Evolutionary conservation across 1,140 invertebrate genomes (phyloP), one percentile per base, ranked within the genome.

Genomic region (Cyclina sinensis): DNA sequence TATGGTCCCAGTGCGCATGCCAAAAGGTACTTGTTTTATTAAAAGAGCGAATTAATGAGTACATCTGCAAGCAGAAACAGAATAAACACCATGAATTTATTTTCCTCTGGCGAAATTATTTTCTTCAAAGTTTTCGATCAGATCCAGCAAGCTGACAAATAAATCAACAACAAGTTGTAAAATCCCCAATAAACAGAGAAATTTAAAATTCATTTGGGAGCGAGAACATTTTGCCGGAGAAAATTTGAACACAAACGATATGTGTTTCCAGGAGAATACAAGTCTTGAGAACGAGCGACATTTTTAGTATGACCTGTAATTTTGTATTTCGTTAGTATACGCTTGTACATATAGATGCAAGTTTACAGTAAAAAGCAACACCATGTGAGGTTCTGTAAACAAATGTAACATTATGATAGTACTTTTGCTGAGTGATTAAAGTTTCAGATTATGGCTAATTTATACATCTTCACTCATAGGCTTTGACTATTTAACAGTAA

Each of bases 171-270:
- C 24, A 62, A 27, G 24, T n/a, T 27, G 7, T 62, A 62, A 62
- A 62, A 62, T 27, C 57, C 21, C 24, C 9, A 62, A 62, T 62
- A 62, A 62, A 62, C n/a, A 62, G 24, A 14, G 24, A 62, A 62
- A 62, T 62, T 5, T 62, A 62, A 27, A 24, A 62, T 62, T 62
- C 57, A 62, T 62, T 62, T 62, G 57, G 57, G 57, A 57, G 57
- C 9, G 24, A 24, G 24, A 24, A 62, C 27, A 27, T 62, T 24
- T 24, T 21, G 24, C 24, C 14, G 51, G 21, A 57, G 51, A 57
- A 57, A n/a, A 11, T 57, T 57, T 57, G 14, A 16, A 57, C 18
- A 57, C 4, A 57, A 18, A 57, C n/a, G 51, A 4, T 43, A 43
- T 43, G 4, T 14, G 43, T 43, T 43, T 43, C 43, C n/a, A n/a